These are phyloP conservation scores for Dasyurus viverrinus DNA, from an alignment of 2,113 vertebrate species.

Conservation along the genomic window DNA sequence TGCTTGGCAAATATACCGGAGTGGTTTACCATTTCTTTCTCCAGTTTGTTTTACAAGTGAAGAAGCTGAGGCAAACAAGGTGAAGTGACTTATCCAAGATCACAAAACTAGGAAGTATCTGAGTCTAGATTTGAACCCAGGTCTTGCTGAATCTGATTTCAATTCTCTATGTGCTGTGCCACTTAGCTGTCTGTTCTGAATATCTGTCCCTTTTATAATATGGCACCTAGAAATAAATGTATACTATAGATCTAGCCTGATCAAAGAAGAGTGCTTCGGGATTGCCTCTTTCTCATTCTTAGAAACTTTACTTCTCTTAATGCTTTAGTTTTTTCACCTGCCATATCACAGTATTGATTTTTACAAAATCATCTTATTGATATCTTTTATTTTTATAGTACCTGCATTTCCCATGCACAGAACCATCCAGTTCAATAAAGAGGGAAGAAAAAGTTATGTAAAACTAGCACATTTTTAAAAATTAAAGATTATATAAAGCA, in stretches of 20 bases:
- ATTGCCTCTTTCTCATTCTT: neutral
- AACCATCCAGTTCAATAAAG: neutral
- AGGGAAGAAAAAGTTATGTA: neutral
- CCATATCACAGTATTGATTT: neutral
- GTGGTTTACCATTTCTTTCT: neutral
- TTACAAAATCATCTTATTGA: neutral
- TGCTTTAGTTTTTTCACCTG: neutral
- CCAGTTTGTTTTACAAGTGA: neutral
- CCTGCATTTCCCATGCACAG: neutral
- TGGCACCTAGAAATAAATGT: neutral
- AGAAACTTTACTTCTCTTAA: neutral
- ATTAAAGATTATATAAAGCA: neutral
- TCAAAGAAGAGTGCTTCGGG: neutral
- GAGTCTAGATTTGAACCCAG: neutral
- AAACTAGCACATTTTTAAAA: neutral
- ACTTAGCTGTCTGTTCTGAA: neutral
- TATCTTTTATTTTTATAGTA: neutral
- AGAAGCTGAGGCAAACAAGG: neutral
- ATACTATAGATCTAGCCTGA: neutral
- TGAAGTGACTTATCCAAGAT: neutral
- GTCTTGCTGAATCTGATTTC: no score
- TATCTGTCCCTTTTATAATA: neutral
- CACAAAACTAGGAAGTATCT: neutral
- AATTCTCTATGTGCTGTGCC: neutral
- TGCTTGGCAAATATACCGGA: neutral